A percentile compares a stretch with the other conserved stretches of the same genome.
Conservation (phyloP, 2,888 invertebrate genomes). For the Torymus auratus region DNA sequence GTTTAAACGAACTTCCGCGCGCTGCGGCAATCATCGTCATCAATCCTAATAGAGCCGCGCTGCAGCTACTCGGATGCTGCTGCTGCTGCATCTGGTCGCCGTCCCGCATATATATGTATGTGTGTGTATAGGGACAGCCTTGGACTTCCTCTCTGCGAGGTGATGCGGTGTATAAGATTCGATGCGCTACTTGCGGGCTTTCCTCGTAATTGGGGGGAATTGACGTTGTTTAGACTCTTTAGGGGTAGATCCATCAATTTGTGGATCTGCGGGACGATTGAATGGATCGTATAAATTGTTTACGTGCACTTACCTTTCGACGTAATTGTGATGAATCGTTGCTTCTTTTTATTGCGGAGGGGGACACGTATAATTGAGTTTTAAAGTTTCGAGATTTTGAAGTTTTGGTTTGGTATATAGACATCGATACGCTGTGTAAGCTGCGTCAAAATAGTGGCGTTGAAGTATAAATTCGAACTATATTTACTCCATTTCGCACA, state of each 20-base stretch:
- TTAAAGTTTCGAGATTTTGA: too few relatives aligned
- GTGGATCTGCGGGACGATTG: too few relatives aligned
- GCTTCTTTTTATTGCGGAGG: too few relatives aligned
- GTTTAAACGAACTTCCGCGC: conserved; percentile 45
- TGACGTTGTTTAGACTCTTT: neutral
- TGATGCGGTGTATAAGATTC: conserved; percentile 8
- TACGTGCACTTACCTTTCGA: conserved; percentile 31
- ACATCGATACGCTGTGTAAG: too few relatives aligned
- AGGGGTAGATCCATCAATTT: neutral
- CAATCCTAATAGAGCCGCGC: conserved; percentile 36
- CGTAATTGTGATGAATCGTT: too few relatives aligned
- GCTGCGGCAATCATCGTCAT: conserved; percentile 35
- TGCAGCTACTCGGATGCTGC: neutral
- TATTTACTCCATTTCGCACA: too few relatives aligned
- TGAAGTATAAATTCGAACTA: too few relatives aligned
- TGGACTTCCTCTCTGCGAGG: conserved; percentile 16
- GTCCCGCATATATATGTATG: conserved; percentile 27
- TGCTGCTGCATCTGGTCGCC: neutral
- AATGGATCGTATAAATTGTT: neutral
- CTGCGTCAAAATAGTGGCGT: too few relatives aligned
- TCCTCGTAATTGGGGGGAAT: neutral
- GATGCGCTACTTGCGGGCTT: neutral
- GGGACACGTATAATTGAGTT: too few relatives aligned
- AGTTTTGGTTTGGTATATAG: too few relatives aligned
- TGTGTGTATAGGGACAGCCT: conserved; percentile 3